phyloP scores from a whole-genome alignment of 2,888 invertebrate genomes.

The Stenodera caucasica region DNA sequence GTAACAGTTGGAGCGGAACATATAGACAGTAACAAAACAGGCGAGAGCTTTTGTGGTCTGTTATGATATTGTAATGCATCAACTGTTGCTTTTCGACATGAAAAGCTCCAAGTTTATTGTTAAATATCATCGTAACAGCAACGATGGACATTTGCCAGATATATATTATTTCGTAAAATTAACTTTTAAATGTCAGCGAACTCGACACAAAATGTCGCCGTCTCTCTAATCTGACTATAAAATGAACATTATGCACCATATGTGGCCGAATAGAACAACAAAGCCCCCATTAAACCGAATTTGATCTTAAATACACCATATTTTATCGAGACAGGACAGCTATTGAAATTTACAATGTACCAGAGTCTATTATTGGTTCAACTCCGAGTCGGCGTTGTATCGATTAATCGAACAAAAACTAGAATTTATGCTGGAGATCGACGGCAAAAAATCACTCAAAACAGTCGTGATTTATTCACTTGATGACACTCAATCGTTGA shows the following conservation, averaged over 20 bases:
- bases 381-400: too few relatives aligned
- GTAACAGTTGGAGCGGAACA: background rate
- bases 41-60: background rate
- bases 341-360: too few relatives aligned
- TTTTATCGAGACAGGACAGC: too few relatives aligned
- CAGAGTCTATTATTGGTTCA: too few relatives aligned
- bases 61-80: background rate
- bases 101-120: background rate
- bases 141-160: background rate
- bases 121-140: background rate
- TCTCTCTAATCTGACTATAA: background rate
- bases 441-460: too few relatives aligned
- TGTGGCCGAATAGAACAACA: background rate
- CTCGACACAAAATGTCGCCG: too few relatives aligned
- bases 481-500: too few relatives aligned
- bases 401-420: too few relatives aligned
- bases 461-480: too few relatives aligned
- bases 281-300: too few relatives aligned
- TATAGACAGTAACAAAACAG: background rate
- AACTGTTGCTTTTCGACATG: background rate
- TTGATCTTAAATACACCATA: too few relatives aligned
- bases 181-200: background rate
- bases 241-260: background rate
- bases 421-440: too few relatives aligned
- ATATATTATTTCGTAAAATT: background rate